phyloP scores from a whole-genome alignment of 1,140 invertebrate genomes.

The Tetragonula clypearis region DNA sequence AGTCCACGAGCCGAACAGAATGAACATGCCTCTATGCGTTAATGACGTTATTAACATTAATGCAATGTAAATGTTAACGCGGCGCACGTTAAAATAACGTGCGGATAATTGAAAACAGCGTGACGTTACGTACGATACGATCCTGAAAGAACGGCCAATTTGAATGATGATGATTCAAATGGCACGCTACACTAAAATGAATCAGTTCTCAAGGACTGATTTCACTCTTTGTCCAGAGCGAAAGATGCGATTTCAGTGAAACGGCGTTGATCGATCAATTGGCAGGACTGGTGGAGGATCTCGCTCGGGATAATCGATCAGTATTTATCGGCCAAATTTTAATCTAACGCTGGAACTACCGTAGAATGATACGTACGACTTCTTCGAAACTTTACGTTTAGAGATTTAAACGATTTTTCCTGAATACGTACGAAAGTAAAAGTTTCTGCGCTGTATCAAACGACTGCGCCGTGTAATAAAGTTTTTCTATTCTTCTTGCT shows the following conservation, averaged over 20 bases:
- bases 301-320: background rate
- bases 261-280: background rate
- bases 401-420: too few species aligned
- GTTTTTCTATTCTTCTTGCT: too few species aligned
- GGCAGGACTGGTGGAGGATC: background rate
- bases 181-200: background rate
- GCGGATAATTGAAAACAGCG: background rate
- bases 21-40: background rate
- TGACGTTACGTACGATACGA: background rate
- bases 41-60: too few species aligned
- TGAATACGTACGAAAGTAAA: too few species aligned
- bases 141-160: background rate
- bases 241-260: conserved; percentile 10
- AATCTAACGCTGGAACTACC: too few species aligned
- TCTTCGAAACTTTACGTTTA: too few species aligned
- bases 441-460: too few species aligned
- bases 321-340: background rate
- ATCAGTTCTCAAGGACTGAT: background rate
- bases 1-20: background rate
- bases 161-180: background rate
- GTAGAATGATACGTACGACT: too few species aligned
- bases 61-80: too few species aligned
- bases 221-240: background rate
- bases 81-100: too few species aligned
- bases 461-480: too few species aligned